Base-by-base conservation (phyloP, 2,113 vertebrate genomes). In the Cisticola juncidis region DNA sequence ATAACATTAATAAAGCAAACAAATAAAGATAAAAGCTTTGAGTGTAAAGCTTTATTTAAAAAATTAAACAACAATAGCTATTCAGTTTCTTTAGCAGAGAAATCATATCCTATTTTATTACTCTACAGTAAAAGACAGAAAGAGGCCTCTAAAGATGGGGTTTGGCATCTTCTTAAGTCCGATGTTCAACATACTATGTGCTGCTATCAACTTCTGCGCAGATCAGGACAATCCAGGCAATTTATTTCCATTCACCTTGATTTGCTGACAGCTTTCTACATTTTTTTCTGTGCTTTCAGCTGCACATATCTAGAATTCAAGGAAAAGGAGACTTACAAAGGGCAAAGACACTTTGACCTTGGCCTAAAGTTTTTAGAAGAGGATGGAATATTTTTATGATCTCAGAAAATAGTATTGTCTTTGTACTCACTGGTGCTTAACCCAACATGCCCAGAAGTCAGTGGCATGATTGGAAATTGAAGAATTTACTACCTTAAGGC, bases 171-270 rank as follows among this genome's bases (percentile, higher is more conserved):
- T 61, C 45, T 66, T 24, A 70, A 71, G 13, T 81, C 50, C 68
- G 31, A 90, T 22, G 21, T 66, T 73, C 47, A 77, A 18, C 0
- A 0, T 25, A 68, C 31, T 76, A 26, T 9, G 12, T 33, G 28
- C 50, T 33, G 28, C 50, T 42, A 68, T 18, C 6, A 18, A 64
- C n/a, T 87, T 87, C 62, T 51, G n/a, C 0, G 0, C 9, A 85
- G 28, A 72, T 47, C 3, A 36, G 36, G 29, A 72, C n/a, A 85
- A 82, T 29, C 26, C 36, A 62, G 33, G 25, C 31, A 85, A 82
- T 23, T 57, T 61, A 5, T 53, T 82, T 80, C 42, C 53, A 45
- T 82, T 71, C 36, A 47, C 25, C 7, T 71, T 54, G 33, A 82
- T 58, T 64, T 81, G 23, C 53, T 94, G 40, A 74, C 9, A 42